A percentile compares a stretch with the other conserved stretches of the same genome.
Evolutionary conservation across 2,888 invertebrate genomes (phyloP).

Genomic region (Acronicta aceris): DNA sequence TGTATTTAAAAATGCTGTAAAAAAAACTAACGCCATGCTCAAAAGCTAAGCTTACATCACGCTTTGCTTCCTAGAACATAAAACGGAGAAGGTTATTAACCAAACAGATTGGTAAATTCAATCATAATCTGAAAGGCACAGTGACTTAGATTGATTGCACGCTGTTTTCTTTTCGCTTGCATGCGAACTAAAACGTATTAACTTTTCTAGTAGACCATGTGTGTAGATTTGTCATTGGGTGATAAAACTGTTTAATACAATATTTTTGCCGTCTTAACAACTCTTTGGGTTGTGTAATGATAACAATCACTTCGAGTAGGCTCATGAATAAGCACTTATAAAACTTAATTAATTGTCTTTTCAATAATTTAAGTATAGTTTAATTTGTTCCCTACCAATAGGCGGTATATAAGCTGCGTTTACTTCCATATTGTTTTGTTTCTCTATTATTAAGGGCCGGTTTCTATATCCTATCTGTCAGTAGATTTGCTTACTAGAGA

Average conservation of each 20-base stretch:
- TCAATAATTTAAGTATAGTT: too few species aligned
- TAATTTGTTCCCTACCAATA: too few species aligned
- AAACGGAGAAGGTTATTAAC: slow-evolving; percentile 62
- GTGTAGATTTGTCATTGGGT: slow-evolving; percentile 16
- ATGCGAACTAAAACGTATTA: slow-evolving; percentile 37
- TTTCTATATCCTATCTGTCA: too few species aligned
- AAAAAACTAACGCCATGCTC: slow-evolving; percentile 69
- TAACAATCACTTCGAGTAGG: slow-evolving; percentile 5
- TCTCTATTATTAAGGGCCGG: too few species aligned
- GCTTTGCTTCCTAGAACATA: slow-evolving; percentile 75
- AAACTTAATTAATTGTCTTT: slow-evolving; percentile 3
- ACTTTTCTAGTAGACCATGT: slow-evolving; percentile 12
- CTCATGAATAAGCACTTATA: slow-evolving; percentile 9
- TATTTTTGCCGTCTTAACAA: slow-evolving; percentile 5
- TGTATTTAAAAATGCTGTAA: slow-evolving; percentile 86
- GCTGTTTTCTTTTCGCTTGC: slow-evolving; percentile 55
- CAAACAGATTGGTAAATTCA: slow-evolving; percentile 58
- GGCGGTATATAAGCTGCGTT: too few species aligned
- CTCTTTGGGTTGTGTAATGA: neutral
- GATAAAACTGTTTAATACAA: slow-evolving; percentile 7
- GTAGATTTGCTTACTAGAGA: too few species aligned
- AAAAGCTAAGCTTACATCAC: slow-evolving; percentile 72
- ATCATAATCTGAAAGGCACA: slow-evolving; percentile 56
- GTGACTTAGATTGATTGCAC: slow-evolving; percentile 56
- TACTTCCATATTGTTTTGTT: too few species aligned